phyloP scores from a whole-genome alignment of 2,113 vertebrate genomes.

The Mionectes macconnelli region DNA sequence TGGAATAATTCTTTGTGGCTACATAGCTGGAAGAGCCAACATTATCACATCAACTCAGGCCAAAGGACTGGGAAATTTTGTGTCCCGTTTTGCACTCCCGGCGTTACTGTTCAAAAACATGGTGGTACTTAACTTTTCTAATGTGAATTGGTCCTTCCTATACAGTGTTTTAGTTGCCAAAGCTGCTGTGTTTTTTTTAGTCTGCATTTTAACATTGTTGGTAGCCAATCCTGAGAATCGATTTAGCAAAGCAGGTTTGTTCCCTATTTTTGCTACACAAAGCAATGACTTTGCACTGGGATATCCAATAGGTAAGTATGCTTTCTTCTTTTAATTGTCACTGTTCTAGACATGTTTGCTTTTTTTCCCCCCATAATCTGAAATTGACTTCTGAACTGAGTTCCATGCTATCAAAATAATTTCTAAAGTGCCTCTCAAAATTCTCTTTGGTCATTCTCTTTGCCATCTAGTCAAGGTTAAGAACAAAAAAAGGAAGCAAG shows the following conservation, averaged over 20 bases:
- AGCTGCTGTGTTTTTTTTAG: constrained; percentile 87
- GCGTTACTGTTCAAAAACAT: constrained; percentile 97
- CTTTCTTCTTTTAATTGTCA: constrained; percentile 1
- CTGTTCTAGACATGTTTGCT: neutral
- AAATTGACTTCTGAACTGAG: neutral
- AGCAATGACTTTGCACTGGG: constrained; percentile 99
- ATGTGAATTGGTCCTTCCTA: constrained; percentile 94
- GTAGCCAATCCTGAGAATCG: constrained; percentile 85
- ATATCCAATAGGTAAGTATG: constrained; percentile 92
- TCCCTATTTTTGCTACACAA: constrained; percentile 96
- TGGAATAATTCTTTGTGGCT: constrained; percentile 95
- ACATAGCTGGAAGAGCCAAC: constrained; percentile 89
- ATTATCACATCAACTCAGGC: constrained; percentile 91
- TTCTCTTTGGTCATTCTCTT: no score
- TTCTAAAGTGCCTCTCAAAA: neutral
- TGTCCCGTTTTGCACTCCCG: constrained; percentile 95
- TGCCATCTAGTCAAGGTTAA: neutral
- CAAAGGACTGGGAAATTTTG: constrained; percentile 94
- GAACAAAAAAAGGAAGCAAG: neutral
- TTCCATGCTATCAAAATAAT: neutral
- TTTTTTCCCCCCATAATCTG: neutral
- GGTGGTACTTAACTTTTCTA: constrained; percentile 91
- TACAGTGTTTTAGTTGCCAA: constrained; percentile 94
- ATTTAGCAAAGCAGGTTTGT: constrained; percentile 95
- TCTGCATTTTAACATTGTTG: constrained; percentile 87